A percentile compares a stretch with the other conserved stretches of the same genome.
Conservation (phyloP, 1,140 invertebrate genomes). For the Teleogryllus occipitalis region DNA sequence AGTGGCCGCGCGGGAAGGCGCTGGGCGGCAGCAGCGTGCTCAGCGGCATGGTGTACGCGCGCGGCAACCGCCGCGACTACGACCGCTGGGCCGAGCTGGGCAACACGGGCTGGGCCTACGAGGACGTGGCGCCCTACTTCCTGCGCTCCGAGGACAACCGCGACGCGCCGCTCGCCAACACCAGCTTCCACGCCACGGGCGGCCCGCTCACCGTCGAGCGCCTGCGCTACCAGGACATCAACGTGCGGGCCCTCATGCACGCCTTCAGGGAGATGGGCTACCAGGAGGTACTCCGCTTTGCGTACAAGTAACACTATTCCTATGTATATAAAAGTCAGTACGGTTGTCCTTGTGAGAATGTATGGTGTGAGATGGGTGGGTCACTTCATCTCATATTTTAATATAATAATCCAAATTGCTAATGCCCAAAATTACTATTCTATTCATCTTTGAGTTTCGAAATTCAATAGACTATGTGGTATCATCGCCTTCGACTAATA, state of each 20-base stretch:
- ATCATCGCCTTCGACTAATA: no score
- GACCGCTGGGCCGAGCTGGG: conserved; percentile 33
- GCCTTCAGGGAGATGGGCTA: conserved; percentile 18
- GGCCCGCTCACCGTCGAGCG: conserved; percentile 16
- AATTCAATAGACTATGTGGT: no score
- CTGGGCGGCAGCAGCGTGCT: conserved; percentile 45
- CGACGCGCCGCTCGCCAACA: conserved; percentile 9
- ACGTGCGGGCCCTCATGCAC: conserved; percentile 12
- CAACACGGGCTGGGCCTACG: conserved; percentile 48
- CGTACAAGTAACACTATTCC: no score
- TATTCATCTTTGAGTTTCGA: no score
- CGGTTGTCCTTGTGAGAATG: no score
- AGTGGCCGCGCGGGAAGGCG: conserved; percentile 34
- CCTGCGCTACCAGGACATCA: conserved; percentile 18
- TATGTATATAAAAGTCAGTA: no score
- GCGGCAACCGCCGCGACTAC: conserved; percentile 16
- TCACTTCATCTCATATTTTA: no score
- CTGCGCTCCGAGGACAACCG: conserved; percentile 34
- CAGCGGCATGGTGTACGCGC: conserved; percentile 51
- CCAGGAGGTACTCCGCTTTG: neutral
- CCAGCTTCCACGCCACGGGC: conserved; percentile 12
- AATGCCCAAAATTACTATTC: no score
- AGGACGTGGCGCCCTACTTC: conserved; percentile 45
- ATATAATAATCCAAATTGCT: no score
- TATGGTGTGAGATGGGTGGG: no score